phyloP scores from a whole-genome alignment of 2,888 invertebrate genomes.

The Euproctis similis region DNA sequence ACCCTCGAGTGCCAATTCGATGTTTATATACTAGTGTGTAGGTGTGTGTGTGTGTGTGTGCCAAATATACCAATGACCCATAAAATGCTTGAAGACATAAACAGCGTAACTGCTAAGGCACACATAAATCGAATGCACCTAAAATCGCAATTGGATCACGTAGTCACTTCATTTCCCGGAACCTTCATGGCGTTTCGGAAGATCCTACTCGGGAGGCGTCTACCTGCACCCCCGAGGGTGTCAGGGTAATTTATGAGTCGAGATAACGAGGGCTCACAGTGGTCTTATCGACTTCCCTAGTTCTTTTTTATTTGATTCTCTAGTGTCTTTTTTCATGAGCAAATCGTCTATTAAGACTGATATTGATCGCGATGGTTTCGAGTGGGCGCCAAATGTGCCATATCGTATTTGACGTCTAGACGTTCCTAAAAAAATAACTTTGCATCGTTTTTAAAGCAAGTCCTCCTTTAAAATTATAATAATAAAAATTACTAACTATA shows the following conservation, averaged over 20 bases:
- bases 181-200: constrained; percentile 53
- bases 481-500: no score
- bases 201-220: constrained; percentile 42
- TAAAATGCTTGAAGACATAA: constrained; percentile 24
- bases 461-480: no score
- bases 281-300: constrained; percentile 67
- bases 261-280: constrained; percentile 72
- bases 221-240: constrained; percentile 67
- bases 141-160: constrained; percentile 74
- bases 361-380: constrained; percentile 53
- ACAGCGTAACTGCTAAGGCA: constrained; percentile 40
- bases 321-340: constrained; percentile 59
- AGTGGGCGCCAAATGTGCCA: constrained; percentile 24
- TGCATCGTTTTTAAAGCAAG: no score
- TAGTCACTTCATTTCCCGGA: constrained; percentile 69
- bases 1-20: no score
- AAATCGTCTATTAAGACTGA: constrained; percentile 60
- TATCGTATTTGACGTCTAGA: no score
- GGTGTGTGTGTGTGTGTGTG: no score
- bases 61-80: constrained; percentile 21
- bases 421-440: no score
- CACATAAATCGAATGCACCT: constrained; percentile 62
- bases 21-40: no score
- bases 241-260: constrained; percentile 68
- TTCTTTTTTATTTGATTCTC: constrained; percentile 55